phyloP scores from a whole-genome alignment of 2,113 vertebrate species.

The Passer montanus region DNA sequence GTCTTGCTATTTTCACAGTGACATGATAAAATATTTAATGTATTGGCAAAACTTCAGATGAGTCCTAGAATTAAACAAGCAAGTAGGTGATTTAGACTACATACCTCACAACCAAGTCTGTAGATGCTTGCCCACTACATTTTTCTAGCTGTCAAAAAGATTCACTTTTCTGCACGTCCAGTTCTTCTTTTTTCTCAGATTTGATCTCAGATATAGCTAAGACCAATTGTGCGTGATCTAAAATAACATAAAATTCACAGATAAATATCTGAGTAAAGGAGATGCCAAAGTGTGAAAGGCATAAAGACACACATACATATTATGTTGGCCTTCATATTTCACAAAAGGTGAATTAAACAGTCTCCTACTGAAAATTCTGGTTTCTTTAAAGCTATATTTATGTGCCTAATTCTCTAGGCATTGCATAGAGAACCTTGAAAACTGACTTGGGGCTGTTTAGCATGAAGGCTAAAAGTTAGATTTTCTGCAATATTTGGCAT shows the following conservation, averaged over 20 bases:
- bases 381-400: background rate
- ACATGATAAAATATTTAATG: background rate
- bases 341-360: background rate
- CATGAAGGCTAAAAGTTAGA: background rate
- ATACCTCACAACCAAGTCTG: fast-evolving
- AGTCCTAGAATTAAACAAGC: background rate
- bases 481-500: background rate
- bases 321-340: background rate
- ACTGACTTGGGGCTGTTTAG: background rate
- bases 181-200: background rate
- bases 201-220: background rate
- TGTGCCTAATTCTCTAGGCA: background rate
- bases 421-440: background rate
- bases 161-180: background rate
- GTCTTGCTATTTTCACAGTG: background rate
- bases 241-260: background rate
- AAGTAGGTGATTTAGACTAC: background rate
- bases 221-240: background rate
- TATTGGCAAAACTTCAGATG: background rate
- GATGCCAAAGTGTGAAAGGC: background rate
- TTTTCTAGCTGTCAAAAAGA: background rate
- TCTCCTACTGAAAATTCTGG: background rate
- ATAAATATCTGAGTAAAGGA: background rate
- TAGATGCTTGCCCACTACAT: background rate
- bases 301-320: background rate